Evolutionary conservation across 2,797 vertebrate species (phyloP), one percentile per base, ranked within the genome.

Genomic region (Nothura maculosa): DNA sequence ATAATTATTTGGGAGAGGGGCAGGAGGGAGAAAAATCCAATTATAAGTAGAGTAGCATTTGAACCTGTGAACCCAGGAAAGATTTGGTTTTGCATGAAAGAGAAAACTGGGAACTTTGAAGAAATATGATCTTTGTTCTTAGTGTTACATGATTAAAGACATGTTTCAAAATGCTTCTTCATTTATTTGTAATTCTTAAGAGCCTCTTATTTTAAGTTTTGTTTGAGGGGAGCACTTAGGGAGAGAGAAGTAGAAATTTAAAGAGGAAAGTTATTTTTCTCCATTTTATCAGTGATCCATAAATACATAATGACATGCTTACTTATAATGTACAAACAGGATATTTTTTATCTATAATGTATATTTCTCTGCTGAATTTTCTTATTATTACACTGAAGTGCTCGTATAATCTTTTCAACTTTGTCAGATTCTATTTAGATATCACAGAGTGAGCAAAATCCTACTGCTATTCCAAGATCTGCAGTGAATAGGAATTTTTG

Each of bases 341-440:
- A 60, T 63, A 9, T 24, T 60, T 58, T 78, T 74, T 38, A 88
- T 89, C 48, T 87, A 12, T 64, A 52, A 58, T 62, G 85, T 12
- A 4, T 48, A 75, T 70, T 93, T 67, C 28, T 80, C 43, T 34
- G 20, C 30, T 90, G 45, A 32, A 30, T 76, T 87, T 87, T 90
- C 12, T 84, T 68, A 43, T 82, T 83, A 68, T 82, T 87, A 78
- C 12, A n/a, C 43, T 85, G 54, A 55, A 69, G n/a, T 76, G 34
- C 69, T 93, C 89, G 36, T 73, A 50, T 27, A 90, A 90, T 90
- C 69, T 78, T 78, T 52, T 27, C 32, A 76, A 47, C 42, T 81
- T 81, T 79, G 66, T 78, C 58, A 83, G 79, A 87, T 90, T 82
- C 47, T 32, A 83, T 85, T 96, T 87, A 93, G 73, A 89, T 93